Percentiles rank a stretch among this genome's conserved stretches.
phyloP scores from a whole-genome alignment of 1,140 invertebrate species.

The Brachionus rotundiformis region DNA sequence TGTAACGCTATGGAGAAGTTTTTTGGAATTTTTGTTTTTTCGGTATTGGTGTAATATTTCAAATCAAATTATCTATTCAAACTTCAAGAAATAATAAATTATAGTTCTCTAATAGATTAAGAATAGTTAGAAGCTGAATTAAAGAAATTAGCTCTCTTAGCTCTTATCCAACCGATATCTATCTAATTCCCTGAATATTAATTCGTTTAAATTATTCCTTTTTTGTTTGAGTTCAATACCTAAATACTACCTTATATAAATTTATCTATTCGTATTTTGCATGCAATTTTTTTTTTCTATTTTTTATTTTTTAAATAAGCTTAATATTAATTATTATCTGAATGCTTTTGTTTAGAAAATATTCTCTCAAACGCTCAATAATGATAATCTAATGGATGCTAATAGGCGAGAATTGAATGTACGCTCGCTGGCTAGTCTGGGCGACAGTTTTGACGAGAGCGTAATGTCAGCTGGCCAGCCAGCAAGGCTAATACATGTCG shows the following conservation, averaged over 20 bases:
- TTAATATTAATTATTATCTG: not conserved
- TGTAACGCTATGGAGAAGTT: constrained; percentile 12
- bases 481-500: not conserved
- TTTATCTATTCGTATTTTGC: not conserved
- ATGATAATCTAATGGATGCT: constrained; percentile 15
- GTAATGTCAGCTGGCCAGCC: not conserved
- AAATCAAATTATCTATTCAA: not conserved
- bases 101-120: not conserved
- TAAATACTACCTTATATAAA: not conserved
- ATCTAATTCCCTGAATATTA: constrained; percentile 16
- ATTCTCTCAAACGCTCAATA: constrained; percentile 20
- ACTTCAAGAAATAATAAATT: constrained; percentile 6
- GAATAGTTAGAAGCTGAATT: not conserved
- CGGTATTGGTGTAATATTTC: constrained; percentile 39
- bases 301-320: not conserved
- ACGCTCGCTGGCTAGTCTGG: not conserved
- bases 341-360: constrained; percentile 31
- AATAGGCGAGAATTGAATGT: not conserved
- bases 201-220: constrained; percentile 10
- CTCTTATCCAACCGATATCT: constrained; percentile 4
- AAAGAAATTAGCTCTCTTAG: not conserved
- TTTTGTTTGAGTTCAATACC: not conserved
- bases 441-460: constrained; percentile 34
- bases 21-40: not conserved
- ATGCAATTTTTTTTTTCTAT: not conserved